Conservation (phyloP, 2,888 invertebrate species). For the Acholoe squamosa region DNA sequence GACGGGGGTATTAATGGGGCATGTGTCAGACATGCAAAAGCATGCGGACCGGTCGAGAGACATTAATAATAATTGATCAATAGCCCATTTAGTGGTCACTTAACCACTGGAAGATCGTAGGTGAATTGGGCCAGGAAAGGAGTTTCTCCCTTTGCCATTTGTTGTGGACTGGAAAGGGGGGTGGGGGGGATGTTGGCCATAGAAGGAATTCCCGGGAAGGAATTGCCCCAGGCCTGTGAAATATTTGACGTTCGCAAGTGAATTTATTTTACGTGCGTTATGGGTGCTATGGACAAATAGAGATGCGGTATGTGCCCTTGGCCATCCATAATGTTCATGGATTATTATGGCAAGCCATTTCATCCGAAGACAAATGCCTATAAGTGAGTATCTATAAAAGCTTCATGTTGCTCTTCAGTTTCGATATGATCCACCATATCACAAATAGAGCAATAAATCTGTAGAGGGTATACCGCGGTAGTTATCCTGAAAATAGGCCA, state of each 20-base stretch:
- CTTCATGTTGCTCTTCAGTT: too few species aligned
- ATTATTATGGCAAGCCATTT: too few species aligned
- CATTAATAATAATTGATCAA: slow-evolving; percentile 46
- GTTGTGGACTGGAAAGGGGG: not conserved
- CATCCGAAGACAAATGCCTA: too few species aligned
- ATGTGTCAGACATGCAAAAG: not conserved
- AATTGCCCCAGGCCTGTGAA: not conserved
- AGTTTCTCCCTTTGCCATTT: not conserved
- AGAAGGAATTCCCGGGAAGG: too few species aligned
- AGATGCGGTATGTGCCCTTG: not conserved
- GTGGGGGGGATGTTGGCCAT: too few species aligned
- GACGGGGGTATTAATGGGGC: not conserved
- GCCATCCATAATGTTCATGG: too few species aligned
- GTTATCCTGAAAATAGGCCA: too few species aligned
- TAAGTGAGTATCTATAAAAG: too few species aligned
- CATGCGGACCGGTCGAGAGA: not conserved
- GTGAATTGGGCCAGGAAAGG: not conserved
- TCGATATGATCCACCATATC: too few species aligned
- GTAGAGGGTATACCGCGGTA: too few species aligned
- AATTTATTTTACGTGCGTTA: not conserved
- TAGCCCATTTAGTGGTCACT: slow-evolving; percentile 23
- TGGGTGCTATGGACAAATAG: not conserved
- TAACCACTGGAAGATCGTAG: not conserved
- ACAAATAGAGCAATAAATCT: too few species aligned
- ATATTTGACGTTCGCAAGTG: not conserved